phyloP scores from a whole-genome alignment of 2,888 invertebrate species.

The Tipula unca region DNA sequence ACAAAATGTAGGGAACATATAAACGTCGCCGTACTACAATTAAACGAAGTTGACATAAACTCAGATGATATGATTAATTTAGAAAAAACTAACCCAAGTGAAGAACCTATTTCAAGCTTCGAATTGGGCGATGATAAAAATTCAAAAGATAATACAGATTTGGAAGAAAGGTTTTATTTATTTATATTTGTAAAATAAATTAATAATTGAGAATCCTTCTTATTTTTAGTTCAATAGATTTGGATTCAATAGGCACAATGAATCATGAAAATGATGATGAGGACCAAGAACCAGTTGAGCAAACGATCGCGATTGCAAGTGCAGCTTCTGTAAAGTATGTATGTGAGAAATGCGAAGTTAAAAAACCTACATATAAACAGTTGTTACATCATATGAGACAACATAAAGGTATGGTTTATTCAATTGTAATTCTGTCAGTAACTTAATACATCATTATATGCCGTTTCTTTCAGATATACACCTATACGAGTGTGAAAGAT shows the following conservation, averaged over 20 bases:
- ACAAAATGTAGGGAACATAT: neutral
- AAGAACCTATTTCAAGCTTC: neutral
- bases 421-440: neutral
- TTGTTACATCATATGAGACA: neutral
- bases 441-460: neutral
- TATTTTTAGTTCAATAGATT: neutral
- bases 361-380: neutral
- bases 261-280: neutral
- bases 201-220: neutral
- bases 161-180: neutral
- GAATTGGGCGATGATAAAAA: neutral
- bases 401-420: neutral
- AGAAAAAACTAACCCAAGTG: neutral
- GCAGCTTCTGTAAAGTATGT: neutral
- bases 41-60: neutral
- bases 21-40: neutral
- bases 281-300: neutral
- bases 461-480: neutral
- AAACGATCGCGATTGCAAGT: too few species aligned
- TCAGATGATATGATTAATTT: neutral
- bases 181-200: neutral
- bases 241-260: neutral
- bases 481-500: neutral
- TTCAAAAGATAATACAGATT: neutral
- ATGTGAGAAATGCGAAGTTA: neutral